These are phyloP conservation scores for Quiscalus mexicanus DNA, from an alignment of 2,113 vertebrate species.

Conservation along the genomic window DNA sequence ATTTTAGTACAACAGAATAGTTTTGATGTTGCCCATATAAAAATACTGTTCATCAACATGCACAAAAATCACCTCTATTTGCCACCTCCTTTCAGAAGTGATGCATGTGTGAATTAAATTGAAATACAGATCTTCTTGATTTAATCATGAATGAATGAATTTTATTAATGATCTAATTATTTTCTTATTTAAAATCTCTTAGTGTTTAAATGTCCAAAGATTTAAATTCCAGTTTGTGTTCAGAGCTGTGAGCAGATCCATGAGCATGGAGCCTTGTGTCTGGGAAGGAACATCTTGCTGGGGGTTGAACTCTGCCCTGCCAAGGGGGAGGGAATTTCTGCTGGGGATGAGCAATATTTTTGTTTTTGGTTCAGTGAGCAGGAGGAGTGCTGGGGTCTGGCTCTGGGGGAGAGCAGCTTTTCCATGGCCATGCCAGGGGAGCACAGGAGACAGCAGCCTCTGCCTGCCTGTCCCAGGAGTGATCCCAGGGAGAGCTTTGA, in stretches of 20 bases:
- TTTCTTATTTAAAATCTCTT: not conserved
- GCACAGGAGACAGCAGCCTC: not conserved
- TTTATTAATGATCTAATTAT: not conserved
- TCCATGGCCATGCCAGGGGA: not conserved
- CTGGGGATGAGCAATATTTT: not conserved
- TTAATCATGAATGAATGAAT: not conserved
- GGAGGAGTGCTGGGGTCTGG: not conserved
- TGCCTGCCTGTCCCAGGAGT: rapidly evolving
- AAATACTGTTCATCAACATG: not conserved
- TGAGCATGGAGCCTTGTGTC: not conserved
- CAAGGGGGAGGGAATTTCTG: not conserved
- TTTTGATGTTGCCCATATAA: not conserved
- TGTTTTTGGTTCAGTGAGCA: not conserved
- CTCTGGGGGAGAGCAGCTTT: not conserved
- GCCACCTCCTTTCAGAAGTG: not conserved
- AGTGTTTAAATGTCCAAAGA: not conserved
- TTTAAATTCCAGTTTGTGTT: not conserved
- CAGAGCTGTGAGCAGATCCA: rapidly evolving
- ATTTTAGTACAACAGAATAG: not conserved
- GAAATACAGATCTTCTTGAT: not conserved
- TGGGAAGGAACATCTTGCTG: not conserved
- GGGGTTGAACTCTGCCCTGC: not conserved
- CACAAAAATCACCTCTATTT: not conserved
- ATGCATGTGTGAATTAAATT: not conserved
- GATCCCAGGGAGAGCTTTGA: not conserved